Base-by-base conservation (phyloP, 1,140 invertebrate species). In the Calliphora vicina region DNA sequence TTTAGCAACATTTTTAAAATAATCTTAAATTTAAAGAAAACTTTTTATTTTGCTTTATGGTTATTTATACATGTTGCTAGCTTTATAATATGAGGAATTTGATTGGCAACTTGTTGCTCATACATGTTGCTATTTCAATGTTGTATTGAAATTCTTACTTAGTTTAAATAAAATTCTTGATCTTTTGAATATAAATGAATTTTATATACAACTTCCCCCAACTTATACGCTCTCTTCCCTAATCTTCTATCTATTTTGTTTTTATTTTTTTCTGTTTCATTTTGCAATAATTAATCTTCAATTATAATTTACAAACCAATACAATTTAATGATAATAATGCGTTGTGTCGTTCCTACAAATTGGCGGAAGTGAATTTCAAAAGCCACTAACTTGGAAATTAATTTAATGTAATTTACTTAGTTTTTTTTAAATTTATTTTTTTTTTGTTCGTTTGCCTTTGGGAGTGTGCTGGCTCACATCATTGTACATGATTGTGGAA, bases 231-330 rank as follows among this genome's bases (percentile, higher is more conserved):
- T n/a, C 17, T 57, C 13, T n/a, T n/a, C n/a, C n/a, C n/a, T n/a
- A n/a, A n/a, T n/a, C 15, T 15, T 17, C n/a, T 57, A n/a, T 57
- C 15, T 57, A 1, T 57, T 57, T 57, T 15, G 15, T 12, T 45
- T 15, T 45, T 45, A 12, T 9, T 57, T 13, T 17, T 15, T 57
- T 57, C n/a, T 57, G 1, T 57, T 13, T n/a, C n/a, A 57, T 17
- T 57, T 57, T 57, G 50, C 50, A 57, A 57, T 57, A 57, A 57
- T 57, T 57, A 57, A 57, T 57, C 50, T 57, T 57, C 50, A n/a
- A 57, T 57, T 57, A n/a, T 5, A 57, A n/a, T 57, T 57, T n/a
- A 57, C 50, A 57, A 57, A 57, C 50, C 50, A 57, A 57, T 57
- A 57, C 45, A 17, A 43, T 57, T n/a, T 57, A 17, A n/a, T 57